Base-by-base conservation (phyloP, 2,888 invertebrate genomes). In the Horisme vitalbata region DNA sequence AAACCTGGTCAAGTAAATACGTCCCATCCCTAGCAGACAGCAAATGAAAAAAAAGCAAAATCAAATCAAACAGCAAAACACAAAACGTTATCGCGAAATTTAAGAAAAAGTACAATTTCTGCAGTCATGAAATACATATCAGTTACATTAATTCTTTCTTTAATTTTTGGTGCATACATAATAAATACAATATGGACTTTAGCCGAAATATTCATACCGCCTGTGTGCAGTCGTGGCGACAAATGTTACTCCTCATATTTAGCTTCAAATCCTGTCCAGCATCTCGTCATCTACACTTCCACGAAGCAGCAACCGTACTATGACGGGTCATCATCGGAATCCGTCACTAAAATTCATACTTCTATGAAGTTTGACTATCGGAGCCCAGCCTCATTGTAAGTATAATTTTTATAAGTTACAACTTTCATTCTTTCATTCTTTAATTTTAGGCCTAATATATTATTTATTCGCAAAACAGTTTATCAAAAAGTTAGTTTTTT, bases 141-240 rank as follows among this genome's bases (percentile, higher is more conserved):
- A 23, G 79, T 94, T 64, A 93, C 92, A 56, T 85, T 92, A 35
- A 79, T 95, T 59, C 63, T 94, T 55, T 91, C 92, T 45, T 83
- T 92, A 65, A 74, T 93, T 59, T 95, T 95, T 82, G 75, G 93
- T 30, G 90, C 89, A 8, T 95, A 95, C 75, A 92, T 95, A 47
- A 78, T 91, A 23, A 92, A 95, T 74, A 94, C 95, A 41, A 93
- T 96, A 77, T 95, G 95, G 91, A 93, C 93, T 60, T 86, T 96
- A 75, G 92, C 93, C 41, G 91, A 93, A 72, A 91, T 96, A 58
- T 96, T 95, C 73, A 92, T 93, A 46, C 91, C 93, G 23, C 94
- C 95, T 13, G 81, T 91, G 55, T 96, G 96, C 76, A 90, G 84
- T 68, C 83, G 89, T 65, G 91, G 91, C 71, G 91, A 92, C 60